Percentiles rank a stretch among this genome's conserved stretches.
phyloP scores from a whole-genome alignment of 2,888 invertebrate species.

The Lordiphosa fenestrarum region DNA sequence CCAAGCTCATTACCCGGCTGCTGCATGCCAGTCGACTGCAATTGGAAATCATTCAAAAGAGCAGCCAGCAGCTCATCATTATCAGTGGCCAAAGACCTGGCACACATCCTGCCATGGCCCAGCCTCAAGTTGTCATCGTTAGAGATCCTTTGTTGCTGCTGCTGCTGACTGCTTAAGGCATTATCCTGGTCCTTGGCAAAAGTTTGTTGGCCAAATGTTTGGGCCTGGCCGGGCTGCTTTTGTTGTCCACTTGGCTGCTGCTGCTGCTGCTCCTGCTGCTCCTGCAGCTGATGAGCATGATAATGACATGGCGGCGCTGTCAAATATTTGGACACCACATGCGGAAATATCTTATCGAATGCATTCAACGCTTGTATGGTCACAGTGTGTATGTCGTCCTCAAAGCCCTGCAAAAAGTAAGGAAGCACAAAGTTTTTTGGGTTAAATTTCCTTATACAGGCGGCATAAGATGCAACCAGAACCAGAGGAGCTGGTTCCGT shows the following conservation, averaged over 20 bases:
- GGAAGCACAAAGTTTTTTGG: conserved; percentile 45
- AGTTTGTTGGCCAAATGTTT: conserved; percentile 71
- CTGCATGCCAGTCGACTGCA: conserved; percentile 73
- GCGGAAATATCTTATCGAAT: conserved; percentile 80
- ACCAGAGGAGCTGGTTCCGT: conserved; percentile 23
- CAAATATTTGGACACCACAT: conserved; percentile 80
- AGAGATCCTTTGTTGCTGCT: conserved; percentile 57
- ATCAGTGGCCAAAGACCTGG: conserved; percentile 69
- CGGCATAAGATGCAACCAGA: conserved; percentile 27
- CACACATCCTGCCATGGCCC: conserved; percentile 58
- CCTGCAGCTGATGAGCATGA: conserved; percentile 65
- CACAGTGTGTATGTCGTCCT: conserved; percentile 80
- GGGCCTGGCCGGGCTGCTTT: conserved; percentile 55
- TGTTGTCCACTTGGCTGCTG: conserved; percentile 65
- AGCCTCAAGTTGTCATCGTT: conserved; percentile 62
- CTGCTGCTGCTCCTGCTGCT: conserved; percentile 33
- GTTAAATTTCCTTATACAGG: conserved; percentile 57
- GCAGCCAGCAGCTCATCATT: conserved; percentile 79
- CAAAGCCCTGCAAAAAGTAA: conserved; percentile 76
- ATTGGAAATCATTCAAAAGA: conserved; percentile 79
- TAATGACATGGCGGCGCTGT: conserved; percentile 72
- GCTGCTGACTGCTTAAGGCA: conserved; percentile 68
- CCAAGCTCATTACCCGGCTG: conserved; percentile 63
- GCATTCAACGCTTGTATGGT: conserved; percentile 80
- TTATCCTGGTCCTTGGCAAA: conserved; percentile 67